A percentile compares a stretch with the other conserved stretches of the same genome.
Evolutionary conservation across 2,888 invertebrate genomes (phyloP).

Genomic region (Phyllotreta striolata): DNA sequence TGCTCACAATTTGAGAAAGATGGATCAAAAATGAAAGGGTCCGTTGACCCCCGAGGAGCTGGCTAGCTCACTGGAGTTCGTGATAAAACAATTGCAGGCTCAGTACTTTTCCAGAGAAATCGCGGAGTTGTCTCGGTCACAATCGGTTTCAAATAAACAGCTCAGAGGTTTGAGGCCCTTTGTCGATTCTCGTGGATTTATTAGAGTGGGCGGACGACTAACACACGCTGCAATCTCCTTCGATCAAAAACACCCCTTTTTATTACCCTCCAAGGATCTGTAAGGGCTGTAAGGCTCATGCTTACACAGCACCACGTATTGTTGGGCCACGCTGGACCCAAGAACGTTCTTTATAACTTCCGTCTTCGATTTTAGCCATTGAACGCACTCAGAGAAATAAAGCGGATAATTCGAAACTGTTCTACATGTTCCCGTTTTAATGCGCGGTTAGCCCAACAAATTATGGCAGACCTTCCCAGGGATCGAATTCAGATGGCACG

Average conservation of each 20-base stretch:
- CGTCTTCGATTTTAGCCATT: constrained; percentile 38
- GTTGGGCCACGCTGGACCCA: constrained; percentile 36
- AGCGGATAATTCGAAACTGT: constrained; percentile 33
- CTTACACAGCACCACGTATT: background rate
- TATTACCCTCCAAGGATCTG: constrained; percentile 12
- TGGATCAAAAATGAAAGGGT: background rate
- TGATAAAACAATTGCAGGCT: background rate
- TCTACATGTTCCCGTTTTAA: constrained; percentile 36
- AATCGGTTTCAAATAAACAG: background rate
- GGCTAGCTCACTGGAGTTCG: background rate
- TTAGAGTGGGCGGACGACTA: background rate
- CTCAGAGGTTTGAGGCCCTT: background rate
- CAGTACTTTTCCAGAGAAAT: background rate
- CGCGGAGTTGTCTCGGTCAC: background rate
- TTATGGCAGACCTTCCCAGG: constrained; percentile 21
- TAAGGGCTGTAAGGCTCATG: background rate
- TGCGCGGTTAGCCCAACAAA: constrained; percentile 24
- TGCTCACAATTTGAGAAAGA: background rate
- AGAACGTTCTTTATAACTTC: constrained; percentile 36
- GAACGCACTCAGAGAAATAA: constrained; percentile 31
- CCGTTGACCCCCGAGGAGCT: background rate
- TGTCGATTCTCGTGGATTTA: background rate
- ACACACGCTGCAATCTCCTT: background rate
- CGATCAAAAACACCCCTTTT: constrained; percentile 9
- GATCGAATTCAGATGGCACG: constrained; percentile 28